Base-by-base conservation (phyloP, 2,888 invertebrate genomes). In the Zonitis immaculata region DNA sequence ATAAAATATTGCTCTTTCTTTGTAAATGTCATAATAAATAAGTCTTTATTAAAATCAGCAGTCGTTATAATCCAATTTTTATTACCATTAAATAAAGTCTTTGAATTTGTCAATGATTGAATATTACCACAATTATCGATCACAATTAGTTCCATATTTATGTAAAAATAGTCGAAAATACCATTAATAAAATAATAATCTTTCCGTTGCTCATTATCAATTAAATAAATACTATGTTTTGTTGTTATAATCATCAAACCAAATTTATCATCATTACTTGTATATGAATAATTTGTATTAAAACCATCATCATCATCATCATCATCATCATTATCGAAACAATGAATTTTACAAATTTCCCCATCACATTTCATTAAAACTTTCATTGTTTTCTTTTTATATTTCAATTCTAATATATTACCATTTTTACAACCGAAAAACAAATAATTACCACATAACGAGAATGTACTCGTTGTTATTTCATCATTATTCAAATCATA, bases 361-460 rank as follows among this genome's bases (percentile, higher is more conserved):
- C 25, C 45, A 26, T 49, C 22, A 28, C 49, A 48, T 8, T 45
- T 42, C 14, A 30, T 8, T 11, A 51, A n/a, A 6, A 12, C 8
- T 6, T 11, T 45, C 2, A 44, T 2, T 45, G 48, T 48, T 12
- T 46, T 44, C n/a, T 39, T 51, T 42, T 55, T 55, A 28, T 55
- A 55, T 32, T 51, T 39, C 11, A 44, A 55, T 27, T 49, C 48
- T 9, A 30, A 46, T 1, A 74, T 61, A 32, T 66, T 54, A 2
- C 74, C 74, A 47, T 61, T 66, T 51, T 63, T 62, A 28, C 69
- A 60, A 11, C 73, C 73, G 25, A 70, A 68, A 26, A 70, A 64
- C n/a, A 74, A 59, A 50, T 63, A 60, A 47, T 68, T 65, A 6
- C 71, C 73, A 47, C 65, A 66, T n/a, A 60, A 54, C 4, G 72